phyloP scores from a whole-genome alignment of 2,888 invertebrate species.

The Leucoma salicis region DNA sequence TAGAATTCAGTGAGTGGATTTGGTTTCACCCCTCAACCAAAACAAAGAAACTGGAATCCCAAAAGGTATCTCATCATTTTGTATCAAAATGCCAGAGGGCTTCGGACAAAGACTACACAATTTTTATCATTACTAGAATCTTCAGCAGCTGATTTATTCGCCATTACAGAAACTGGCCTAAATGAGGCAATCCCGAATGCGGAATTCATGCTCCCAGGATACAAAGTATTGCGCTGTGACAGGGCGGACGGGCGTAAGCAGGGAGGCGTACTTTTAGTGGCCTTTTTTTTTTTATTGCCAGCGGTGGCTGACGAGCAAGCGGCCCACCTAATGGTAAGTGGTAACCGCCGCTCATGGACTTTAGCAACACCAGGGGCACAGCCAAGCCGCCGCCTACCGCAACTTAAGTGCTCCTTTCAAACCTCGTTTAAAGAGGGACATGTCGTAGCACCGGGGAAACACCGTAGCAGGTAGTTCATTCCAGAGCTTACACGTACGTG shows the following conservation, averaged over 20 bases:
- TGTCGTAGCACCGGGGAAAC: too few species aligned
- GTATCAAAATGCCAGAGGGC: conserved; percentile 4
- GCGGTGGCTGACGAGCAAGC: too few species aligned
- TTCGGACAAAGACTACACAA: conserved; percentile 3
- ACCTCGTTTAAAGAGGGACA: too few species aligned
- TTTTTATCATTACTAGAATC: conserved; percentile 4
- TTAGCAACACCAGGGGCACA: too few species aligned
- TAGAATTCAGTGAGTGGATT: conserved; percentile 8
- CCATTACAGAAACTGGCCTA: conserved; percentile 4
- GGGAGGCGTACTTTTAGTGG: too few species aligned
- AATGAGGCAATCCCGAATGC: neutral
- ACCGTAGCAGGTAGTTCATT: too few species aligned
- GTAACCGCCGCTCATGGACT: too few species aligned
- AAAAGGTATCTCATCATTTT: conserved; percentile 7
- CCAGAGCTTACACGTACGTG: too few species aligned
- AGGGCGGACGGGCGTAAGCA: conserved; percentile 1
- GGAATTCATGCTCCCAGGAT: conserved; percentile 1
- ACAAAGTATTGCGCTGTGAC: neutral
- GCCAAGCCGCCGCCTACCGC: too few species aligned
- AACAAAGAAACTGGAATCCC: neutral
- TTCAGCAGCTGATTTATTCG: conserved; percentile 2
- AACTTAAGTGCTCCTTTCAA: too few species aligned
- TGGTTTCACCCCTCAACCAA: conserved; percentile 8
- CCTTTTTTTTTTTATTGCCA: too few species aligned
- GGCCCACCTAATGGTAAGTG: too few species aligned